These are phyloP conservation scores for Melanotaenia duboulayi DNA, from an alignment of 2,113 vertebrate species.

Conservation along the genomic window DNA sequence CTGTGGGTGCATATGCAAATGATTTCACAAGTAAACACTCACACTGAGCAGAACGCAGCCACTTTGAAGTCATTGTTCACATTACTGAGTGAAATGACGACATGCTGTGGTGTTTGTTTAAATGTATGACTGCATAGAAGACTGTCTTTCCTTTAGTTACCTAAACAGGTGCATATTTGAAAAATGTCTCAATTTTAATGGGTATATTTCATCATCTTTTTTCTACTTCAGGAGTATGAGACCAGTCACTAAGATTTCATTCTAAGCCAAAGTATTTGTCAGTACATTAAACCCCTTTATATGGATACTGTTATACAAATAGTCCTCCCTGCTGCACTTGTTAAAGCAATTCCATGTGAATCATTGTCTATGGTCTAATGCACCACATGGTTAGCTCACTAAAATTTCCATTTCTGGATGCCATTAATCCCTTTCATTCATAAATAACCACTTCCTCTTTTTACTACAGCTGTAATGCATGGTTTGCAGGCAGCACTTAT, in stretches of 20 bases:
- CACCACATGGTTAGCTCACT: conserved; percentile 14
- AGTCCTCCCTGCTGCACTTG: conserved; percentile 27
- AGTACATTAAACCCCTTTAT: conserved; percentile 23
- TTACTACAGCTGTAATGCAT: conserved; percentile 58
- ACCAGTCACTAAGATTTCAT: conserved; percentile 24
- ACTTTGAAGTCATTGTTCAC: conserved; percentile 66
- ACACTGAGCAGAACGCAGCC: conserved; percentile 5
- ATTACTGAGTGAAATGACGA: conserved; percentile 23
- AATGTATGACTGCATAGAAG: background rate
- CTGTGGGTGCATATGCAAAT: conserved; percentile 36
- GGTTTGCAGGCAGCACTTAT: conserved; percentile 64
- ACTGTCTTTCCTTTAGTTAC: conserved; percentile 8
- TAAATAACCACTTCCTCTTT: conserved; percentile 75
- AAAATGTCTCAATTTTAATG: conserved; percentile 3
- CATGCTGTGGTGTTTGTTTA: conserved; percentile 17
- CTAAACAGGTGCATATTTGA: background rate
- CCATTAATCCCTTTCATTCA: conserved; percentile 66
- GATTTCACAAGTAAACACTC: conserved; percentile 28
- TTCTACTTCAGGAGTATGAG: background rate
- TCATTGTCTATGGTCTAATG: conserved; percentile 46
- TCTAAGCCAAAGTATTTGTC: conserved; percentile 27
- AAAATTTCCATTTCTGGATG: conserved; percentile 43
- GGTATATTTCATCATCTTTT: conserved; percentile 13
- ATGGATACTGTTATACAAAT: conserved; percentile 20
- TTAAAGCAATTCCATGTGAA: background rate